Evolutionary conservation across 53 echinoderm and acorn worm species (phyloP).

Genomic region (Astropecten irregularis): DNA sequence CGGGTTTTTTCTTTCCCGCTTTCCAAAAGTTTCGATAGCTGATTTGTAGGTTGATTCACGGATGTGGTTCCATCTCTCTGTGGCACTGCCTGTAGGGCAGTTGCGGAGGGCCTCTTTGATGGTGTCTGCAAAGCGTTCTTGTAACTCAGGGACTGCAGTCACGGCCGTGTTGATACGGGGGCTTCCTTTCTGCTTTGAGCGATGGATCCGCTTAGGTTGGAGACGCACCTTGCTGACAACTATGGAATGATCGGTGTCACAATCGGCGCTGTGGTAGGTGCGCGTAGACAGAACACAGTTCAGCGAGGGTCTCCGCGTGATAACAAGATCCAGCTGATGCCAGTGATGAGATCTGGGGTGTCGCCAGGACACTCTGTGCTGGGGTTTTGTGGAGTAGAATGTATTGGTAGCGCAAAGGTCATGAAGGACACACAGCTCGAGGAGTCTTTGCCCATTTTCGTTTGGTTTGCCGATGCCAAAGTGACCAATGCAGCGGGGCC

Average conservation of each 20-base stretch:
- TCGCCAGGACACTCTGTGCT: constrained; percentile 44
- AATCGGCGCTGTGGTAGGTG: too few species aligned
- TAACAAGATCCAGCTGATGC: constrained; percentile 36
- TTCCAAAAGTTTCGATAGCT: not conserved
- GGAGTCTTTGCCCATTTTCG: constrained; percentile 56
- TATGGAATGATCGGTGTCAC: constrained; percentile 1
- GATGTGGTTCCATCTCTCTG: not conserved
- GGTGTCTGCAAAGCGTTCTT: not conserved
- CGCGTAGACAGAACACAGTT: not conserved
- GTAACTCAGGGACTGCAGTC: not conserved
- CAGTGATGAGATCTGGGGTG: constrained; percentile 45
- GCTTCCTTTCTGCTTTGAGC: not conserved
- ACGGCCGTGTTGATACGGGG: not conserved
- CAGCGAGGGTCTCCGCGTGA: not conserved
- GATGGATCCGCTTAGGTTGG: not conserved
- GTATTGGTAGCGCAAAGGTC: constrained; percentile 50
- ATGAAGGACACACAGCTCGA: constrained; percentile 28
- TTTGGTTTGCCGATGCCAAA: constrained; percentile 61
- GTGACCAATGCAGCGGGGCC: constrained; percentile 34
- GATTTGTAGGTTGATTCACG: not conserved
- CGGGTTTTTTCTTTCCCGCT: not conserved
- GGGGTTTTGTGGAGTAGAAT: constrained; percentile 24
- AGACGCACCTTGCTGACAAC: not conserved
- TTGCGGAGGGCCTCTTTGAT: not conserved
- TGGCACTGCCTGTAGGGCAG: not conserved